Evolutionary conservation across 2,113 vertebrate species (phyloP).

Genomic region (Rhynchomys soricoides): DNA sequence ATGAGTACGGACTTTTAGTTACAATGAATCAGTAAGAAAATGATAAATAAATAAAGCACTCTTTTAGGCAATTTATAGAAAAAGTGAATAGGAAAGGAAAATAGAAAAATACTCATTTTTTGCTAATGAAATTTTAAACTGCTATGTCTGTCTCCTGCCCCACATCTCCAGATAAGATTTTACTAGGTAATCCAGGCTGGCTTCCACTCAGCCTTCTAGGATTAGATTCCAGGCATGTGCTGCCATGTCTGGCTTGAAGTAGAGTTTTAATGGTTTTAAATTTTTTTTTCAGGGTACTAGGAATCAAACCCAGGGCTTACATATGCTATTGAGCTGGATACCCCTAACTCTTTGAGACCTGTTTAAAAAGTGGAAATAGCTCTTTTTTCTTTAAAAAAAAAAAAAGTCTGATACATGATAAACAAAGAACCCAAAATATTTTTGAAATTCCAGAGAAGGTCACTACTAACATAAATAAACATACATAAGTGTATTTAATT

Average conservation of each 20-base stretch:
- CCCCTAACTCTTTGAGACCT: neutral
- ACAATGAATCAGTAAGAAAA: constrained; percentile 48
- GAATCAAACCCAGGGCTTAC: neutral
- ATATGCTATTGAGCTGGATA: too few relatives aligned
- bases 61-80: constrained; percentile 58
- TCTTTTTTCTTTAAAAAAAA: constrained; percentile 2
- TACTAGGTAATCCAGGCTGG: neutral
- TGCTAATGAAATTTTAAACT: constrained; percentile 15
- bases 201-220: too few relatives aligned
- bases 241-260: neutral
- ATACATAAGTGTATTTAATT: constrained; percentile 29
- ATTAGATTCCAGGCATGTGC: too few relatives aligned
- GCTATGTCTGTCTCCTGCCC: neutral
- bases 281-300: neutral
- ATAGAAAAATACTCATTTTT: constrained; percentile 50
- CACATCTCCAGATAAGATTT: neutral
- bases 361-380: constrained; percentile 44
- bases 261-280: neutral
- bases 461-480: constrained; percentile 6
- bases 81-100: constrained; percentile 48
- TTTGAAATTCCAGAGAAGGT: constrained; percentile 25
- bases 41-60: neutral
- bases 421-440: constrained; percentile 42
- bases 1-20: constrained; percentile 54
- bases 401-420: neutral